Evolutionary conservation across 2,888 invertebrate species (phyloP), one percentile per base, ranked within the genome.

Genomic region (Carterocephalus palaemon): DNA sequence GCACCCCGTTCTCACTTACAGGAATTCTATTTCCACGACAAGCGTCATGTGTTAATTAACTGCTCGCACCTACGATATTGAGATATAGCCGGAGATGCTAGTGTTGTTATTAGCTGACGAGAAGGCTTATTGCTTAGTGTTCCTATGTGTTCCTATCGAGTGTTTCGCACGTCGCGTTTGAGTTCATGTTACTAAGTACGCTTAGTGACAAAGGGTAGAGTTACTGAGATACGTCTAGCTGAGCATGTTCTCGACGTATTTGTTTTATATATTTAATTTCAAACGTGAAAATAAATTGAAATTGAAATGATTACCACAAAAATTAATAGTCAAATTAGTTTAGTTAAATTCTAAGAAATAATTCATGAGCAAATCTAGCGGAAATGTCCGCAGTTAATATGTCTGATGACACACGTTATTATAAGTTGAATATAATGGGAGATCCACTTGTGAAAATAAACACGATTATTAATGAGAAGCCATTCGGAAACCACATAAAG

Each of bases 11-110:
- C 63, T 60, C 68, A 71, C 73, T 81, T 78, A 81, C 84, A 79
- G 75, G 82, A 84, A 83, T 84, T 83, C 84, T 85, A 85, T 85
- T 85, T 86, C 81, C 75, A 79, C 79, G 73, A 82, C 85, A 79
- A 75, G 73, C 85, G 75, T 85, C 84, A 84, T 77, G 83, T 83
- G 82, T 85, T 86, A 86, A 86, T 86, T 86, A 86, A 86, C 77
- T 69, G 61, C 69, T 83, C 81, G 74, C 85, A 85, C 86, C 86
- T 86, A 81, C 81, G 71, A 75, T 85, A 85, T 84, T 84, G 84
- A 84, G 85, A 85, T 83, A 85, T 83, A 69, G 67, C 70, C 70
- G 69, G 71, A 73, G 77, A 82, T 77, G 78, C 74, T 64, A 63
- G 74, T 81, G 83, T 83, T 82, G 85, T 83, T 82, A 84, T 83